Evolutionary conservation across 2,113 vertebrate genomes (phyloP).

Genomic region (Phylloscopus trochilus): DNA sequence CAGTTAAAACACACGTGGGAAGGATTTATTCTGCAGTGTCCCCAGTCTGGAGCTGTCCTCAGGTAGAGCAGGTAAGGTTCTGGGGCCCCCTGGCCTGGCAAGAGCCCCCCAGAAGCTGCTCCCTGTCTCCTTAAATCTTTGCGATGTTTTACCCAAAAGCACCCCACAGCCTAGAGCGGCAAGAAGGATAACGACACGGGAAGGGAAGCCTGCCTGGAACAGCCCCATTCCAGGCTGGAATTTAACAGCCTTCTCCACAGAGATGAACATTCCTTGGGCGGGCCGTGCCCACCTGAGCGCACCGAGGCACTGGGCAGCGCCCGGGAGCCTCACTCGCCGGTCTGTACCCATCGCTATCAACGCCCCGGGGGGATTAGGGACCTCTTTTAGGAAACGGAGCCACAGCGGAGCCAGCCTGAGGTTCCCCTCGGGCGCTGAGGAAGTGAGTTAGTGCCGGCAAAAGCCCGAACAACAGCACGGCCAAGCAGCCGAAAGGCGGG

Average conservation of each 20-base stretch:
- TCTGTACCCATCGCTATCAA: neutral
- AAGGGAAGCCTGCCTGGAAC: neutral
- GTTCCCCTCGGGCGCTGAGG: neutral
- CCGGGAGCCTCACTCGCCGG: accelerated
- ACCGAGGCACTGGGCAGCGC: neutral
- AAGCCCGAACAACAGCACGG: neutral
- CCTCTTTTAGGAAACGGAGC: neutral
- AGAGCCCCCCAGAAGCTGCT: neutral
- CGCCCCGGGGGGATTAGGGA: neutral
- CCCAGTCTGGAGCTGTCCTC: neutral
- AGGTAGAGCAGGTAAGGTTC: neutral
- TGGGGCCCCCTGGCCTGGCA: neutral
- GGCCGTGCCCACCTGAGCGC: neutral
- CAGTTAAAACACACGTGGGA: neutral
- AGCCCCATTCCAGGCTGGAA: neutral
- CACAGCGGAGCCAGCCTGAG: neutral
- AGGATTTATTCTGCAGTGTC: neutral
- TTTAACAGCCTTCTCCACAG: neutral
- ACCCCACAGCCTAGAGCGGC: neutral
- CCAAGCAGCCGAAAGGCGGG: neutral
- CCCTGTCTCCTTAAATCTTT: neutral
- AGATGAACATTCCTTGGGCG: neutral
- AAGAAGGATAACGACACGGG: neutral
- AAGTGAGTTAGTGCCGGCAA: neutral
- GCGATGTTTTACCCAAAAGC: neutral